Conservation (phyloP, 2,113 vertebrate genomes). For the Parotia lawesii region DNA sequence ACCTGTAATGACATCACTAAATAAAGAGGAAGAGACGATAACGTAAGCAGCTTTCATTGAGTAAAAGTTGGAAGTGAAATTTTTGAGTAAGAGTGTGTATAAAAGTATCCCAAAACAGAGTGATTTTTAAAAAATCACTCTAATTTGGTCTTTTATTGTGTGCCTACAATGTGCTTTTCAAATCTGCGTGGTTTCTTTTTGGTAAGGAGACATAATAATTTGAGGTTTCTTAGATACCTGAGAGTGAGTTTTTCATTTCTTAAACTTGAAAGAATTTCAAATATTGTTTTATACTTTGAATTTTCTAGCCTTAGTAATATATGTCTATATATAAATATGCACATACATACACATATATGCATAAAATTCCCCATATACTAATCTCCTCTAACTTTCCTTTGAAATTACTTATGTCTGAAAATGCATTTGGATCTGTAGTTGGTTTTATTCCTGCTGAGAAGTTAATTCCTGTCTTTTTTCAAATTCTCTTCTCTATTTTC, state of each 20-base stretch:
- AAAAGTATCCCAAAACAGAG: background rate
- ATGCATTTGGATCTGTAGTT: background rate
- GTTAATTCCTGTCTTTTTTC: background rate
- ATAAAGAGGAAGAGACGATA: background rate
- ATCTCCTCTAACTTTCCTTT: background rate
- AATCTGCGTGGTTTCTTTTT: background rate
- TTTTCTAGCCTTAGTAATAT: background rate
- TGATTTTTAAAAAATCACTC: background rate
- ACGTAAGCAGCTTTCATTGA: background rate
- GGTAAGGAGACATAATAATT: background rate
- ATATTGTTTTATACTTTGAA: background rate
- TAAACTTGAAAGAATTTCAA: background rate
- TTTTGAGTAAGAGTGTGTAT: background rate
- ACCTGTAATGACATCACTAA: background rate
- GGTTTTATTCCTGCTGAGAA: background rate
- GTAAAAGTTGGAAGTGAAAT: background rate
- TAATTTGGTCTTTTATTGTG: background rate
- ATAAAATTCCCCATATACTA: background rate
- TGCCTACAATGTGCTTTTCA: background rate
- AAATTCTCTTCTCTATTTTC: background rate
- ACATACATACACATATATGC: background rate
- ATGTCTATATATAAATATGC: background rate
- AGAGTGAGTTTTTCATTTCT: background rate
- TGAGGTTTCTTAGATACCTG: background rate
- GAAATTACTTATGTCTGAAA: background rate